A percentile compares a stretch with the other conserved stretches of the same genome.
Evolutionary conservation across 2,888 invertebrate genomes (phyloP).

Genomic region (Atrina japonica): DNA sequence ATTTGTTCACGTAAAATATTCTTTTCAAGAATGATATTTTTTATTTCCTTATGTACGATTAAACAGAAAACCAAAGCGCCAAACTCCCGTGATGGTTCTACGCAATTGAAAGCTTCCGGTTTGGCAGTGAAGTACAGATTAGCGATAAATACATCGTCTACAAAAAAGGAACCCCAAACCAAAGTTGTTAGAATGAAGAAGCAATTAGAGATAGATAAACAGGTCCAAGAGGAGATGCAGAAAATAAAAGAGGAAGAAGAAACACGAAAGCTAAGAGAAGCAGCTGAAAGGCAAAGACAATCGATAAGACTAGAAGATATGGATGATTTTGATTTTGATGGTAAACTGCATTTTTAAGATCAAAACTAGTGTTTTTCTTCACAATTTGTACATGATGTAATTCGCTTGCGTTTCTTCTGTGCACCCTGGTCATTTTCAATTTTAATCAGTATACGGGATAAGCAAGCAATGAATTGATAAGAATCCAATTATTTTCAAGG

Average conservation of each 20-base stretch:
- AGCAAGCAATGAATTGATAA: no score
- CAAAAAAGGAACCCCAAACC: constrained; percentile 1
- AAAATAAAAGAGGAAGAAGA: constrained; percentile 17
- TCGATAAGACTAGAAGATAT: constrained; percentile 28
- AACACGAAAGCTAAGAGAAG: neutral
- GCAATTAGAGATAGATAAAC: constrained; percentile 14
- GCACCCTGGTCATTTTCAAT: no score
- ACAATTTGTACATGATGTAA: no score
- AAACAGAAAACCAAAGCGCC: constrained; percentile 10
- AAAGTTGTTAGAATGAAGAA: constrained; percentile 8
- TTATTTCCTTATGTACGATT: no score
- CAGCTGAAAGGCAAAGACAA: neutral
- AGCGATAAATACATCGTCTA: neutral
- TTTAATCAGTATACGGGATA: no score
- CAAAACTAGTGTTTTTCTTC: no score
- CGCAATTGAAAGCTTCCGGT: constrained; percentile 1
- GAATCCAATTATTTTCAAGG: no score
- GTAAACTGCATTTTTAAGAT: constrained; percentile 33
- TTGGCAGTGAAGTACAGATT: constrained; percentile 53
- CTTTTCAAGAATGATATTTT: no score
- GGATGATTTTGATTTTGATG: constrained; percentile 55
- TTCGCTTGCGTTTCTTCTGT: no score
- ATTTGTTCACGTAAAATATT: neutral
- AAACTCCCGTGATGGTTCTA: constrained; percentile 5
- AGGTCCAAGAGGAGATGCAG: constrained; percentile 23